Evolutionary conservation across 2,797 vertebrate species (phyloP), one percentile per base, ranked within the genome.

Genomic region (Sebastes melanostomus): DNA sequence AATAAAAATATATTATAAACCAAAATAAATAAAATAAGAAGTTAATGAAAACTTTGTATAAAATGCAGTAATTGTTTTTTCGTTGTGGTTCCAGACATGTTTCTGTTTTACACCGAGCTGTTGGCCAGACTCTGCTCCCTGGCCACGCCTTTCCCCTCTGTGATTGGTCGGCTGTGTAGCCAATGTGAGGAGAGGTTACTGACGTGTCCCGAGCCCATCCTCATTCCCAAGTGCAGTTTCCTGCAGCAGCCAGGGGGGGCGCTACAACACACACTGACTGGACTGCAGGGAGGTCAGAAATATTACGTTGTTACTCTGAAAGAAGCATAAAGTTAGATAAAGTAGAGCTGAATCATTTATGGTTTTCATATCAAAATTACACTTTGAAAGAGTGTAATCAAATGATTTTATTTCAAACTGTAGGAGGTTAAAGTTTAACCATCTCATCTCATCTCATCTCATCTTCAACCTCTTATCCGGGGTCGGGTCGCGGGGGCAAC

Each of bases 161-260:
- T 97, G 80, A 93, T 94, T 58, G 94, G 96, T 59, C 93, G 62
- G 56, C 91, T 97, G 79, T 97, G 96, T 75, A 91, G 92, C 46
- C 95, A 96, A 75, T 94, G 95, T 12, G 85, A 93, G 63, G 90
- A 92, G 60, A 96, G 96, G 94, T 92, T 97, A 75, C 77, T 80
- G 4, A 58, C 63, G 1, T 95, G 93, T 81, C 75, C 92, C 0
- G 85, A 95, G 24, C 97, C 97, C 0, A 46, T 95, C 75, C 94
- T 97, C 22, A 69, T 96, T 30, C 97, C 96, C 0, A 93, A 91
- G 1, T 68, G 88, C 16, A 94, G 94, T 24, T 97, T 97, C 89
- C 94, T 98, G 70, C 95, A 93, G 71, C 91, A 94, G 16, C 96
- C 96, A 0, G 96, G 92, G 3, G 95, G 95, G 22, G 91, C 95